Percentiles rank a stretch among this genome's conserved stretches.
Conservation (phyloP, 2,797 vertebrate genomes). For the Tragopan temminckii region DNA sequence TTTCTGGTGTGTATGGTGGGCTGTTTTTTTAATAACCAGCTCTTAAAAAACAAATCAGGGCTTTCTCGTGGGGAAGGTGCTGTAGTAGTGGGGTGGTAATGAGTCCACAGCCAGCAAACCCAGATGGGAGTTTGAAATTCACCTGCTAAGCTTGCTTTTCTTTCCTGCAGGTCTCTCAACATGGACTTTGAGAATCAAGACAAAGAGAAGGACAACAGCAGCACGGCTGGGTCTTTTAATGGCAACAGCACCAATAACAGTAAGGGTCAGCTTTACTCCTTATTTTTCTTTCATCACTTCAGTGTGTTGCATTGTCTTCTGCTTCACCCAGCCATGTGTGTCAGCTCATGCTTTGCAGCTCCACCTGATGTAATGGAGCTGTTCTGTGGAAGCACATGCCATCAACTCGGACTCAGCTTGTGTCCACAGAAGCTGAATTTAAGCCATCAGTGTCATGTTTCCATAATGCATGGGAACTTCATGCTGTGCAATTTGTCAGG, state of each 20-base stretch:
- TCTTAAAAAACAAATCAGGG: not conserved
- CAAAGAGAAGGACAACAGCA: slow-evolving; percentile 95
- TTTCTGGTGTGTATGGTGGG: not conserved
- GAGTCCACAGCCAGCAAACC: not conserved
- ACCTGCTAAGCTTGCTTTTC: not conserved
- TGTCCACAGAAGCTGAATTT: not conserved
- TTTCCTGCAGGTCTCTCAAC: slow-evolving; percentile 92
- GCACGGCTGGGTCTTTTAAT: slow-evolving; percentile 87
- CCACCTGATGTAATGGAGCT: not conserved
- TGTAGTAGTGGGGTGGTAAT: not conserved
- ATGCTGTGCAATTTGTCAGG: not conserved
- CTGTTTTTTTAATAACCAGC: not conserved
- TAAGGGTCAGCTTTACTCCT: slow-evolving; percentile 81
- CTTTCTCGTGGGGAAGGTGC: not conserved
- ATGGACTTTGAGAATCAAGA: slow-evolving; percentile 99
- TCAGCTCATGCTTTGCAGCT: not conserved
- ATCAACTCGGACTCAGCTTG: accelerated
- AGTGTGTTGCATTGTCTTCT: not conserved
- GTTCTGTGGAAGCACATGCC: not conserved
- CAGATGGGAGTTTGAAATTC: not conserved
- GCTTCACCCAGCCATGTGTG: accelerated
- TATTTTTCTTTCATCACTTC: not conserved
- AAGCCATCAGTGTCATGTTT: not conserved
- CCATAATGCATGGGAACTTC: not conserved
- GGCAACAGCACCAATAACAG: slow-evolving; percentile 97